A percentile compares a stretch with the other conserved stretches of the same genome.
Conservation (phyloP, 2,113 vertebrate species). For the Spheniscus mendiculus region DNA sequence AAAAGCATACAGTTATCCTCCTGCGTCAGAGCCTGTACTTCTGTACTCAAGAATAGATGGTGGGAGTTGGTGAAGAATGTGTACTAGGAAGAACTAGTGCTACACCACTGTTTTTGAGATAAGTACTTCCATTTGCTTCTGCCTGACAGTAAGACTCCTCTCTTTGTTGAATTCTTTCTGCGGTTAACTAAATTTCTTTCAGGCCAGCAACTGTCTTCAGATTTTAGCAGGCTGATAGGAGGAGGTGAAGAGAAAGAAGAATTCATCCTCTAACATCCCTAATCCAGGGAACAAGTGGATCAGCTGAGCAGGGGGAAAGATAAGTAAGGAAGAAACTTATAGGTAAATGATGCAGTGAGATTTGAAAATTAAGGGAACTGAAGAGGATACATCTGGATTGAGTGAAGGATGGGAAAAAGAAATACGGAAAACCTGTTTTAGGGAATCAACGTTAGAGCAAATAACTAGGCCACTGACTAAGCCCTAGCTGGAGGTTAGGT, state of each 20-base stretch:
- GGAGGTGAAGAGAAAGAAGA: not conserved
- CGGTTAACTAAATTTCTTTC: not conserved
- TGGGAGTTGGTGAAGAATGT: not conserved
- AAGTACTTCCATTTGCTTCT: not conserved
- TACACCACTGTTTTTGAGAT: fast-evolving
- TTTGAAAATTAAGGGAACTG: not conserved
- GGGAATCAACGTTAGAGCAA: not conserved
- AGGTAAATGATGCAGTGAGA: not conserved
- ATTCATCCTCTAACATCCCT: not conserved
- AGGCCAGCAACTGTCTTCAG: not conserved
- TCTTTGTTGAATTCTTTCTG: not conserved
- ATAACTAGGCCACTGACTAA: not conserved
- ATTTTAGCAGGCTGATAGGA: not conserved
- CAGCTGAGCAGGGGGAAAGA: not conserved
- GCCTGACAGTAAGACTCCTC: not conserved
- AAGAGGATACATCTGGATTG: not conserved
- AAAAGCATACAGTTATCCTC: not conserved
- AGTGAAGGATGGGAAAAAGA: not conserved
- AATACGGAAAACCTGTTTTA: not conserved
- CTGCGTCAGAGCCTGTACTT: not conserved
- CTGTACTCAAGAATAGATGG: not conserved
- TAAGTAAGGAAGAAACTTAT: not conserved
- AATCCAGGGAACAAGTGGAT: not conserved
- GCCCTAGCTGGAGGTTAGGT: not conserved
- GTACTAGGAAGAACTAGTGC: not conserved